Evolutionary conservation across 1,140 invertebrate species (phyloP).

Genomic region (Drosophila sp.): DNA sequence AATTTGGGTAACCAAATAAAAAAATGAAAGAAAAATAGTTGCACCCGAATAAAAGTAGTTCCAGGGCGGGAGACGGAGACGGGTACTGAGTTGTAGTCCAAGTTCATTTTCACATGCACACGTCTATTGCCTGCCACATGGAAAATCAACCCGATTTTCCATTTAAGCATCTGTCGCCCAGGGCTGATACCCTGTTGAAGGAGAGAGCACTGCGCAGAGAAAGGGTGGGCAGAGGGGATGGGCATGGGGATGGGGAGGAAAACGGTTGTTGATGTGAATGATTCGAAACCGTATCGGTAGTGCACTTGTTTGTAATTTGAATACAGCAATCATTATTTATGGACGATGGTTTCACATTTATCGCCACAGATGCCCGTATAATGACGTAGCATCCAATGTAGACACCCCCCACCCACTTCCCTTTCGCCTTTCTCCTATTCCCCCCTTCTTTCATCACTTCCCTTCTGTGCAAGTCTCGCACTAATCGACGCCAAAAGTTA

Average conservation of each 20-base stretch:
- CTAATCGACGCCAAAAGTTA: conserved; percentile 64
- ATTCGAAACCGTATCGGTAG: conserved; percentile 12
- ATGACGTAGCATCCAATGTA: conserved; percentile 21
- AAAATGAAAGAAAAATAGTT: too few relatives aligned
- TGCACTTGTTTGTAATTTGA: conserved; percentile 67
- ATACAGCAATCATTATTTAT: conserved; percentile 77
- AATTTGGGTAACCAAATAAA: too few relatives aligned
- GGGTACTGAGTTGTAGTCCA: background rate
- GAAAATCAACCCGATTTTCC: conserved; percentile 47
- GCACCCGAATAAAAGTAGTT: too few relatives aligned
- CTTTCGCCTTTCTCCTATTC: background rate
- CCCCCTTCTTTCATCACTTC: too few relatives aligned
- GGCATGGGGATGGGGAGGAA: background rate
- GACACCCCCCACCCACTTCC: background rate
- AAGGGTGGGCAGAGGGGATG: background rate
- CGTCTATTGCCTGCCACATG: conserved; percentile 32
- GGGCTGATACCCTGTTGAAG: conserved; percentile 38
- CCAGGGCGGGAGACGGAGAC: background rate
- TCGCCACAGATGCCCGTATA: conserved; percentile 13
- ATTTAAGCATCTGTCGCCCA: conserved; percentile 69
- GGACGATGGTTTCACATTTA: conserved; percentile 41
- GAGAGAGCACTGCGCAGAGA: background rate
- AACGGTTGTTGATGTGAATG: conserved; percentile 10
- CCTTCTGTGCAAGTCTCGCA: conserved; percentile 4
- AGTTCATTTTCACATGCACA: conserved; percentile 8